Evolutionary conservation across 1,140 invertebrate species (phyloP), one percentile per base, ranked within the genome.

Genomic region (Calephelis virginiensis): DNA sequence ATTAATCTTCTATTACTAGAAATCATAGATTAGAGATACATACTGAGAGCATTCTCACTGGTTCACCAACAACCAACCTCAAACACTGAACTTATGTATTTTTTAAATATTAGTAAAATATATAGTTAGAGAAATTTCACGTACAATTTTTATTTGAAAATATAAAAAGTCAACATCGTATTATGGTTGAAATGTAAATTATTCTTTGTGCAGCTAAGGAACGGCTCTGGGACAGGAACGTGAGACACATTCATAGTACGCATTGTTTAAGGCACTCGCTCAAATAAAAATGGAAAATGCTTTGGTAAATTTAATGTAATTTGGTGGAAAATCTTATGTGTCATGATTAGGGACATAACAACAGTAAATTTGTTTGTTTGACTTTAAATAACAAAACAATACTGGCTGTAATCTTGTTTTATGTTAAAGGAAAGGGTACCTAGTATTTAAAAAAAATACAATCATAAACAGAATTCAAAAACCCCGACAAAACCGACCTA

Each of bases 171-270:
- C 9, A 56, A 56, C 50, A 28, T 8, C 12, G 50, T 53, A 17
- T 53, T 53, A 53, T 53, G 17, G 14, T 53, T 28, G 48, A 53
- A 53, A 53, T 53, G 14, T 53, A 53, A 53, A 53, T 53, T 53
- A 53, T 53, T 53, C 50, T 53, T 53, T 53, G 14, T 28, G 50
- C 50, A 53, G 50, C 50, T 53, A 53, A 53, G 17, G 17, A 53
- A 53, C 14, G 14, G 14, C n/a, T 53, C 50, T 53, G 50, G 17
- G 17, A 53, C 50, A 14, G 9, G 50, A 53, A 53, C 50, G 50
- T 53, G 50, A 53, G 50, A 53, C 50, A 53, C 50, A 53, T 53
- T 53, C 50, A 53, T 17, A 53, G 14, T 53, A 53, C 50, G 50
- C 50, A 53, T 53, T 53, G 50, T 53, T 53, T 53, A 53, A 53